These are phyloP conservation scores for Acipenser ruthenus DNA, from an alignment of 2,797 vertebrate species.

Conservation along the genomic window DNA sequence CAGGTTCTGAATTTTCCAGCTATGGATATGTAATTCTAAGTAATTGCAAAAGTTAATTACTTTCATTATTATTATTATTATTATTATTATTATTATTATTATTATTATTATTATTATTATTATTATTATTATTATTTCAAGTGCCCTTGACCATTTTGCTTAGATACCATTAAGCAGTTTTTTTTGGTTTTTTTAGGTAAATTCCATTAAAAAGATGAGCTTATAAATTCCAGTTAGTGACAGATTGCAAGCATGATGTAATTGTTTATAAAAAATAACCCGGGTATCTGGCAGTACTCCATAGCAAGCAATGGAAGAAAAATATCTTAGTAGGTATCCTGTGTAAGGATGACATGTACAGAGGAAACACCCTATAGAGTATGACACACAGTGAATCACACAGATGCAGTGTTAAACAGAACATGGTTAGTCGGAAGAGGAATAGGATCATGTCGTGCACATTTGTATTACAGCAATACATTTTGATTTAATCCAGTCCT, in stretches of 20 bases:
- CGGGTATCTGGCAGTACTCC: background rate
- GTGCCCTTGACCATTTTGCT: no score
- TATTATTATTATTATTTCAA: no score
- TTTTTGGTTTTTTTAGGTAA: no score
- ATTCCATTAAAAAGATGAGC: background rate
- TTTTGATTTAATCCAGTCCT: no score
- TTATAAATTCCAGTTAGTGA: background rate
- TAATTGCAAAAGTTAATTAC: no score
- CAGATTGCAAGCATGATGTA: background rate
- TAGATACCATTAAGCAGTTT: no score
- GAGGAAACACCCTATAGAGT: background rate
- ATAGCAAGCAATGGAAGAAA: background rate
- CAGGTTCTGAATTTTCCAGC: no score
- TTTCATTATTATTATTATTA: no score
- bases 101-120: no score
- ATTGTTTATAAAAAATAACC: background rate
- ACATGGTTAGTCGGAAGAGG: background rate
- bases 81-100: no score
- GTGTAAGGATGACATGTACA: background rate
- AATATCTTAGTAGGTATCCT: background rate
- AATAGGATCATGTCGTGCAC: background rate
- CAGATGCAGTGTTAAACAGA: background rate
- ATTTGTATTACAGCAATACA: no score
- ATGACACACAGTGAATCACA: background rate
- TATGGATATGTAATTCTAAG: no score